Evolutionary conservation across 2,797 vertebrate species (phyloP), one percentile per base, ranked within the genome.

Genomic region (Onychomys arenicola): DNA sequence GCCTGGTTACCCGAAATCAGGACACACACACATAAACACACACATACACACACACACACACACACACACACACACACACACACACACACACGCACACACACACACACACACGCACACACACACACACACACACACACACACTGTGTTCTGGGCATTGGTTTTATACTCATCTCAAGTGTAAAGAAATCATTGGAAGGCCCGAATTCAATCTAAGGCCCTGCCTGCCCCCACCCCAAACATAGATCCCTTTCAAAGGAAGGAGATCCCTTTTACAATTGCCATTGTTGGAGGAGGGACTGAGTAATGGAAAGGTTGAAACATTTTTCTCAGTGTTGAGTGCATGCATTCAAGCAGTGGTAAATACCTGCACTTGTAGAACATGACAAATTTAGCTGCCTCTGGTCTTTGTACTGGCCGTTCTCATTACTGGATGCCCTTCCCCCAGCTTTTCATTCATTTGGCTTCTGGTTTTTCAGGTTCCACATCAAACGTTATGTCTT

Each of bases 131-230:
- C n/a, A n/a, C n/a, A n/a, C n/a, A n/a, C n/a, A n/a, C n/a, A n/a
- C n/a, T n/a, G 85, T 90, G 16, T 85, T 85, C 52, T 81, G 23
- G 69, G 29, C 27, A 65, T 43, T 82, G 52, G 29, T 84, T 97
- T 94, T 91, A 94, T 91, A 96, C n/a, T 91, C 81, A 52, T 65
- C 77, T 81, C 81, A 87, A 37, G 61, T 80, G 19, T 40, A 96
- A 40, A 77, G 37, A 69, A 34, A 55, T 84, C 65, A 43, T 52
- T 95, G 46, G 57, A 96, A 90, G 52, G 52, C 59, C 34, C 75
- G 11, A 23, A 43, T 83, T 89, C 75, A 83, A 69, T 52, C 37
- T n/a, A 81, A 80, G 8, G 67, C 4, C 46, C 43, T 90, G 14
- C 37, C 86, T 93, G 77, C 21, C 82, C 4, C 27, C 29, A 5